Evolutionary conservation across 2,797 vertebrate species (phyloP).

Genomic region (Microchirus variegatus): DNA sequence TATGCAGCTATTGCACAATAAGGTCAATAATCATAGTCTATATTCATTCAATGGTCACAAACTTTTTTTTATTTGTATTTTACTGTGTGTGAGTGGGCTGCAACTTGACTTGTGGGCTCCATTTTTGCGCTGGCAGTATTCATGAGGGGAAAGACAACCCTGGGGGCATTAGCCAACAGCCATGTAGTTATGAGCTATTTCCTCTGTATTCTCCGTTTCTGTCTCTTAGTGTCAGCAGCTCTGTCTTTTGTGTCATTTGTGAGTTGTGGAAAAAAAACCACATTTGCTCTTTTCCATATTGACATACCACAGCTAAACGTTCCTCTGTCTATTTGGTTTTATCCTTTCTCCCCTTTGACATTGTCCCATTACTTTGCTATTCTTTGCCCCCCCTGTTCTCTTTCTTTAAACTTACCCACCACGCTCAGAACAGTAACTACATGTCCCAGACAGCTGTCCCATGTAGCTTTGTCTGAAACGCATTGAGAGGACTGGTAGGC

Average conservation of each 20-base stretch:
- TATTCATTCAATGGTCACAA: neutral
- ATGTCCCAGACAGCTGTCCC: constrained; percentile 79
- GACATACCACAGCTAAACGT: constrained; percentile 7
- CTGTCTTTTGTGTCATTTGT: constrained; percentile 6
- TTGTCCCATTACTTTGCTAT: neutral
- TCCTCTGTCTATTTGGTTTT: constrained; percentile 7
- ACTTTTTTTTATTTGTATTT: neutral
- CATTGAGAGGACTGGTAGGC: constrained; percentile 71
- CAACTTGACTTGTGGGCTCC: constrained; percentile 21
- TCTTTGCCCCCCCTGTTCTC: neutral
- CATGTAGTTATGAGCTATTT: constrained; percentile 14
- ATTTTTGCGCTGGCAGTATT: constrained; percentile 28
- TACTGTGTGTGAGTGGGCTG: neutral
- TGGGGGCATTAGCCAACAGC: constrained; percentile 37
- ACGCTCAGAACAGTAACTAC: constrained; percentile 61
- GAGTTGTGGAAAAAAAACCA: constrained; percentile 8
- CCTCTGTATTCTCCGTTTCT: constrained; percentile 1
- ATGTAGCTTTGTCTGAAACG: constrained; percentile 76
- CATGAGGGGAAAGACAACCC: constrained; percentile 18
- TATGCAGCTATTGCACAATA: too few species aligned
- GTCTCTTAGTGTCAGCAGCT: neutral
- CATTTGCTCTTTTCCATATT: neutral
- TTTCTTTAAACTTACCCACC: constrained; percentile 14
- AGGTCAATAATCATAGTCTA: too few species aligned
- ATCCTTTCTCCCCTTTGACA: neutral